These are phyloP conservation scores for Chloroceryle amazona DNA, from an alignment of 2,797 vertebrate genomes.

Conservation along the genomic window DNA sequence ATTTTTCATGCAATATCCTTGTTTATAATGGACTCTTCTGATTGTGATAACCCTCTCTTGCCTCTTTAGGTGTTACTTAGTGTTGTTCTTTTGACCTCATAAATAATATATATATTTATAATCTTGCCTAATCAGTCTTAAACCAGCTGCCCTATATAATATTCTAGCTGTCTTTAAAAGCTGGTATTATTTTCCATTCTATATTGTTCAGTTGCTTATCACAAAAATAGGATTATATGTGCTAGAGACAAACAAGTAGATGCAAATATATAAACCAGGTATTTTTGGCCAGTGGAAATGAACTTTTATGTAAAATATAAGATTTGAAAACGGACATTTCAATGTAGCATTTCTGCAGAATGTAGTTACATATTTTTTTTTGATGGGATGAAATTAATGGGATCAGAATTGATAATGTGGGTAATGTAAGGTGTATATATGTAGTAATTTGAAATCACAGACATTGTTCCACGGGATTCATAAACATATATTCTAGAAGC, in stretches of 20 bases:
- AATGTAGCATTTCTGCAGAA: neutral
- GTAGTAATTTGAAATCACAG: neutral
- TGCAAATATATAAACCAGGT: neutral
- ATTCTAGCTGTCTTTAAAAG: neutral
- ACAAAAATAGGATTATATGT: neutral
- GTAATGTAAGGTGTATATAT: neutral
- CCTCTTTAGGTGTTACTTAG: neutral
- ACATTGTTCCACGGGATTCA: neutral
- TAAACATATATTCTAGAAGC: neutral
- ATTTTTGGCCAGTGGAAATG: neutral
- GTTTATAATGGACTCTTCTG: neutral
- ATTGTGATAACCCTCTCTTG: neutral
- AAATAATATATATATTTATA: neutral
- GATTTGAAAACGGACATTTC: neutral
- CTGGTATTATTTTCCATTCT: neutral
- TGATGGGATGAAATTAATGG: neutral
- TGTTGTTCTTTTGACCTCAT: neutral
- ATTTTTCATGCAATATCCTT: neutral
- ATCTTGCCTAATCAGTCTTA: neutral
- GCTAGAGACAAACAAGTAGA: neutral
- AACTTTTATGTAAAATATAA: neutral
- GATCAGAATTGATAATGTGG: neutral
- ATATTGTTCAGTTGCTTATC: neutral
- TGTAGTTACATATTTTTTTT: neutral
- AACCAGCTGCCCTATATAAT: neutral